Conservation (phyloP, 1,140 invertebrate genomes). For the Leptoteleia sp. region DNA sequence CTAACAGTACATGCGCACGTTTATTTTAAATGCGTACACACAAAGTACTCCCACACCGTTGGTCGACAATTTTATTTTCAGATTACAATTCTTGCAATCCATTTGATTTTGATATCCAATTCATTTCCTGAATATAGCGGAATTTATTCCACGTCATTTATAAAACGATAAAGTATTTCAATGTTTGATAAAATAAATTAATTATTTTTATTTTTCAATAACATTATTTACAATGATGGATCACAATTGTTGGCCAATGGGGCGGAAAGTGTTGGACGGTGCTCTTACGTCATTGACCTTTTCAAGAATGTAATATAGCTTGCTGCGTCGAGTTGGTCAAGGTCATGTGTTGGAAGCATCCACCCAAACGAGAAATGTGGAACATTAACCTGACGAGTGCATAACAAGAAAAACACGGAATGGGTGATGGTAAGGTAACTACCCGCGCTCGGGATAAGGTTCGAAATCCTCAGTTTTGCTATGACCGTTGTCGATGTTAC, state of each 20-base stretch:
- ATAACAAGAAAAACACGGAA: slow-evolving; percentile 62
- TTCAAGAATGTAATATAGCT: slow-evolving; percentile 56
- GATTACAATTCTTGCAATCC: background rate
- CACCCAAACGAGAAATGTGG: slow-evolving; percentile 71
- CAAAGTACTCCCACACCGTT: slow-evolving; percentile 35
- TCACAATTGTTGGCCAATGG: too few relatives aligned
- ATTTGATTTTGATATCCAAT: too few relatives aligned
- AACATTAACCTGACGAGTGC: slow-evolving; percentile 71
- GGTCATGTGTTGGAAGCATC: slow-evolving; percentile 67
- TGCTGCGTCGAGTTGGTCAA: slow-evolving; percentile 73
- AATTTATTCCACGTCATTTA: too few relatives aligned
- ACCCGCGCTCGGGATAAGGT: slow-evolving; percentile 66
- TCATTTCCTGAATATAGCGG: too few relatives aligned
- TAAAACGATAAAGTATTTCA: too few relatives aligned
- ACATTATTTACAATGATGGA: too few relatives aligned
- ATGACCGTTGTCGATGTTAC: slow-evolving; percentile 75
- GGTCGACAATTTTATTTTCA: background rate
- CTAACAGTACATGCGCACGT: slow-evolving; percentile 55
- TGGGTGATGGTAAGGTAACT: slow-evolving; percentile 73
- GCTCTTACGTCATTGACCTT: slow-evolving; percentile 59
- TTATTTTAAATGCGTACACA: slow-evolving; percentile 40
- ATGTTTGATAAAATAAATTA: too few relatives aligned
- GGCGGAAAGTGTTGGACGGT: too few relatives aligned
- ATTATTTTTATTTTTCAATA: too few relatives aligned
- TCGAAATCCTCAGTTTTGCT: slow-evolving; percentile 78